Evolutionary conservation across 2,888 invertebrate genomes (phyloP), one percentile per base, ranked within the genome.

Genomic region (Caradrina clavipalpis): DNA sequence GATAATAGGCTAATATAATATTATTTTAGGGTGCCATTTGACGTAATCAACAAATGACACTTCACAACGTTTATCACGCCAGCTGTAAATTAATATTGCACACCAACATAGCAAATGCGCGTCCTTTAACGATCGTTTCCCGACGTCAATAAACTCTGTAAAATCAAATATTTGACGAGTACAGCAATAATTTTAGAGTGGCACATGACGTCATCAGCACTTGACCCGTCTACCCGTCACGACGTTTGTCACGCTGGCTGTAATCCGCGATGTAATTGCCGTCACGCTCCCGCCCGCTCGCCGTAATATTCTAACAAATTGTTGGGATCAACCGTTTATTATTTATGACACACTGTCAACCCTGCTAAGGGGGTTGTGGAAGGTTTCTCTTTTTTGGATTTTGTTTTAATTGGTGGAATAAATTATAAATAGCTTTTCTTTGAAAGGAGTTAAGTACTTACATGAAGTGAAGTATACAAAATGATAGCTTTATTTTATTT

Each of bases 261-360:
- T 86, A 85, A 85, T 84, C 85, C 83, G 63, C 62, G 57, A 59
- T 67, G 73, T 85, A 85, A 85, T 84, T 82, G 78, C 75, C 83
- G 72, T 64, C 61, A 67, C 70, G 69, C 76, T 73, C 73, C 64
- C 64, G 59, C 51, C 59, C 70, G 68, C 53, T 69, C 63, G 57
- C 69, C 73, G 80, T 82, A 84, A 77, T 82, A 83, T 84, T 83
- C 74, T 75, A 82, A 84, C 84, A 84, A 83, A 83, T 83, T 84
- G 84, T 75, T 65, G 54, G 84, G 82, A 84, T 83, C 75, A 75
- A 76, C 72, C 84, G 74, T 75, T 81, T 82, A 82, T 81, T 84
- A 82, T 82, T 82, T 82, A 84, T 81, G 84, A 75, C 76, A 69
- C 62, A 73, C 64, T 74, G 81, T 81, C 81, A 79, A 57, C 69